Evolutionary conservation across 2,888 invertebrate genomes (phyloP).

Genomic region (Mactromeris polynyma): DNA sequence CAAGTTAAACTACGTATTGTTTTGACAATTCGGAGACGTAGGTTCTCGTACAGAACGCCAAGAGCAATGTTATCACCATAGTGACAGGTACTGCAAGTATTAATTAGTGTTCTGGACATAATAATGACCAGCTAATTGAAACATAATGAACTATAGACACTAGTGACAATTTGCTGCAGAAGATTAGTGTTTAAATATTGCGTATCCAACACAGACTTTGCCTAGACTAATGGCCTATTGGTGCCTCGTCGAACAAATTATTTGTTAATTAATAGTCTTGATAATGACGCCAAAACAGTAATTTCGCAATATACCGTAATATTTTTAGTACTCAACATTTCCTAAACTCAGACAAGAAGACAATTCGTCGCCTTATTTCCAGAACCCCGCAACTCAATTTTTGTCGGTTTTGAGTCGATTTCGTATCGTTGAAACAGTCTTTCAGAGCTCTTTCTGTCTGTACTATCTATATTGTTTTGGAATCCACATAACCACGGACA

Average conservation of each 20-base stretch:
- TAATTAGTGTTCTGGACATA: slow-evolving; percentile 36
- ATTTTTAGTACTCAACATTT: no score
- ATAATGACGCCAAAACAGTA: background rate
- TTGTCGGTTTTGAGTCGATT: no score
- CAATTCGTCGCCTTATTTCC: no score
- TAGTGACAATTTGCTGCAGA: background rate
- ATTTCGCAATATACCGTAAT: background rate
- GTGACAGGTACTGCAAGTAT: slow-evolving; percentile 21
- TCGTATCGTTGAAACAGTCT: no score
- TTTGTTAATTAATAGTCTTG: background rate
- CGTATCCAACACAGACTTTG: slow-evolving; percentile 11
- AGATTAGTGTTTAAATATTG: background rate
- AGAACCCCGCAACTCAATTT: no score
- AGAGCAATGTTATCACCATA: slow-evolving; percentile 4
- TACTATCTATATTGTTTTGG: no score
- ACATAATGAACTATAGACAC: slow-evolving; percentile 31
- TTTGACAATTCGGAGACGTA: background rate
- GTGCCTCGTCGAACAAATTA: slow-evolving; percentile 8
- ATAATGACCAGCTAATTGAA: slow-evolving; percentile 47
- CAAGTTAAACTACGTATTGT: background rate
- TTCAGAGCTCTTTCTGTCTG: no score
- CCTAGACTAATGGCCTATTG: background rate
- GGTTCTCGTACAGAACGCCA: background rate
- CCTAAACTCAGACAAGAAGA: no score
- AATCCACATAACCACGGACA: no score